Base-by-base conservation (phyloP, 2,113 vertebrate species). In the Pristiophorus japonicus region DNA sequence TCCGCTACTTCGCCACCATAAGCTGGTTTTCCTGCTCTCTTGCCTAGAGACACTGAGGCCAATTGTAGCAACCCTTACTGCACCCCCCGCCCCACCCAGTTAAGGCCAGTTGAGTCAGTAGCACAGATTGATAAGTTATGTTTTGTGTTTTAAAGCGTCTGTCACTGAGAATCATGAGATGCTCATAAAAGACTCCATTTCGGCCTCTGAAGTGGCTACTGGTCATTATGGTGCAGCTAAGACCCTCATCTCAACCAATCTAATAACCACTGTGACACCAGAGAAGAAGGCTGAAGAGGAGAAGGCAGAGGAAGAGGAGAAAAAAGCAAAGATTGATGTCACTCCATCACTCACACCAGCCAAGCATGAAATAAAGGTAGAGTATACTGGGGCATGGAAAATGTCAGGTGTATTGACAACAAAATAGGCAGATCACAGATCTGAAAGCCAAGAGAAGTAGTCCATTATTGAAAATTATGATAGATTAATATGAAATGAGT, bases 101-200 rank as follows among this genome's bases (percentile, higher is more conserved):
- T 59, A 59, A 88, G 24, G 5, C 22, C 47, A 55, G 10, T 84
- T 45, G 78, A 84, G 4, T 84, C 78, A 84, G 27, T 30, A 75
- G 14, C 47, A 51, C 47, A 59, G 85, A 88, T 8, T 92, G 59
- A 62, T 38, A 12, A 51, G 45, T 94, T 94, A 24, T 45, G 65
- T 47, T 94, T 73, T 94, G 65, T 70, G 45, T 94, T 51, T 94
- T 70, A 51, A 98, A 99, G 98, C 98, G 0, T 99, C 98, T 97
- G 98, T 98, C 96, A 98, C 97, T 97, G 98, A 98, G 98, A 99
- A 98, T 98, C 98, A 98, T 96, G 98, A 99, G 97, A 98, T 98
- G 95, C 98, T 98, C 97, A 98, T 99, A 98, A 99, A 98, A 97
- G 98, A 99, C 98, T 97, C 97, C 96, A 96, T 98, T 96, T 97